Percentiles rank a stretch among this genome's conserved stretches.
Evolutionary conservation across 2,888 invertebrate species (phyloP).

Genomic region (Argyra leucocephala): DNA sequence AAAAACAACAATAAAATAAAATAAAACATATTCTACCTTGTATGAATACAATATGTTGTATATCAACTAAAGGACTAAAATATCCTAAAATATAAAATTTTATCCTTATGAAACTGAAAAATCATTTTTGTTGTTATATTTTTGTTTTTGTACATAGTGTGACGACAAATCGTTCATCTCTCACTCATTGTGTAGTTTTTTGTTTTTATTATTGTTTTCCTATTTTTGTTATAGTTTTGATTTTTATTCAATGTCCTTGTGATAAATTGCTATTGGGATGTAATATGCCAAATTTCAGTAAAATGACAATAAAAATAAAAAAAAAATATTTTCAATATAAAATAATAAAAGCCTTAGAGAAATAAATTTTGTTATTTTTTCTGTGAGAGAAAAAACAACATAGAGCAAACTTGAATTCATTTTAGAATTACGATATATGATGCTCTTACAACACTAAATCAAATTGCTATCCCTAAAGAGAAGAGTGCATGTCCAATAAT

Average conservation of each 20-base stretch:
- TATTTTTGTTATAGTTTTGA: not conserved
- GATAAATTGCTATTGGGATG: constrained; percentile 3
- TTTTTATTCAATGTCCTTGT: not conserved
- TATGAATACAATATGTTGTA: no score
- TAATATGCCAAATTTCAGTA: not conserved
- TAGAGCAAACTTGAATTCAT: no score
- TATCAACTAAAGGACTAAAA: no score
- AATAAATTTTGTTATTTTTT: not conserved
- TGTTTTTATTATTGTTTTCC: no score
- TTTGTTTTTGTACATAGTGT: constrained; percentile 2
- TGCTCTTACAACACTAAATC: no score
- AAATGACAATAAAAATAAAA: no score
- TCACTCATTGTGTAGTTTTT: not conserved
- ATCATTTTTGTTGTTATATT: not conserved
- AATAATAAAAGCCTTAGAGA: not conserved
- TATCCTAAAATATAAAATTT: no score
- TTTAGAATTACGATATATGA: no score
- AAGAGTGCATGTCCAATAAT: no score
- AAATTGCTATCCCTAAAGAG: no score
- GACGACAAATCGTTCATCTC: constrained; percentile 10
- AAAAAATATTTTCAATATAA: not conserved
- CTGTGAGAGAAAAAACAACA: not conserved
- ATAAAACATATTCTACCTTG: no score
- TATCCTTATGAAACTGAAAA: not conserved
- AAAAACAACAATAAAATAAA: no score